Percentiles rank a stretch among this genome's conserved stretches.
Conservation (phyloP, 2,797 vertebrate genomes). For the Semotilus atromaculatus region DNA sequence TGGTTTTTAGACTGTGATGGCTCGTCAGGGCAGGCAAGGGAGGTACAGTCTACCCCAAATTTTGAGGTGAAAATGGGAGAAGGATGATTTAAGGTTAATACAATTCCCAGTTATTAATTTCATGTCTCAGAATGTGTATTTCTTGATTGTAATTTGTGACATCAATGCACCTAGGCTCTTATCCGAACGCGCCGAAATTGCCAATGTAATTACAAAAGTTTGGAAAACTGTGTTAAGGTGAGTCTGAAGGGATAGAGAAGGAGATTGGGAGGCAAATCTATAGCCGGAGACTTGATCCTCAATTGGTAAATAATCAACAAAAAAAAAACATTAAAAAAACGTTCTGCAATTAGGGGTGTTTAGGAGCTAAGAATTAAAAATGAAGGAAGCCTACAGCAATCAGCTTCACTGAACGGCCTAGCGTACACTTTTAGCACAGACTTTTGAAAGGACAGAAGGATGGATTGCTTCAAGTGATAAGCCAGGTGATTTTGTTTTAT, state of each 20-base stretch:
- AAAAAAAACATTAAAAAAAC: no score
- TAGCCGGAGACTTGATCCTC: neutral
- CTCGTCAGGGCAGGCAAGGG: no score
- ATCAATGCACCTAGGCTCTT: neutral
- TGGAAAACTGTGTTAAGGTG: neutral
- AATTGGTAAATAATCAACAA: neutral
- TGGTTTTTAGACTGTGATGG: no score
- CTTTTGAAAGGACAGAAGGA: neutral
- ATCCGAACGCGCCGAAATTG: no score
- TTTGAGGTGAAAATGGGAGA: no score
- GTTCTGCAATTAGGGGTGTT: no score
- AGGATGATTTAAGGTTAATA: no score
- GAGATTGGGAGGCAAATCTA: neutral
- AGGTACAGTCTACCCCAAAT: no score
- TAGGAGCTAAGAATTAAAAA: neutral
- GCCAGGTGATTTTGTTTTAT: no score
- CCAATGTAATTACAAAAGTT: neutral
- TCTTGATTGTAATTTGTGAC: neutral
- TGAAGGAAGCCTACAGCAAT: neutral
- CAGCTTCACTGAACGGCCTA: neutral
- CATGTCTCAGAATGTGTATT: neutral
- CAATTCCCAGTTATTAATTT: no score
- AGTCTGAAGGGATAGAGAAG: neutral
- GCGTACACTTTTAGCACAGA: accelerated
- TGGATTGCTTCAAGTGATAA: neutral